Evolutionary conservation across 2,888 invertebrate genomes (phyloP), one percentile per base, ranked within the genome.

Genomic region (Chironomus tentans): DNA sequence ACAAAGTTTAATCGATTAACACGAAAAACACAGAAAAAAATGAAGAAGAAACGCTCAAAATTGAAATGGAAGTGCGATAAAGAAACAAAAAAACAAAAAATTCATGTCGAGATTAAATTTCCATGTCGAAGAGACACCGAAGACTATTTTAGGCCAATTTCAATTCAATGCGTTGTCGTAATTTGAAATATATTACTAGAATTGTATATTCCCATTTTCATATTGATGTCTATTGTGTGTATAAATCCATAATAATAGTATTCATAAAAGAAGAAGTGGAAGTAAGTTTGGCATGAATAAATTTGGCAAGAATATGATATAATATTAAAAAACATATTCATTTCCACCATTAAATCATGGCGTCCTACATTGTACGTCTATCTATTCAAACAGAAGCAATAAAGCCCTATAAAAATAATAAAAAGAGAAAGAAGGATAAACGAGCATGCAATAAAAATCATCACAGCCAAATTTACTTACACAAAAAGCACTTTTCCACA

Each of bases 401-500:
- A 56, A 56, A 56, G 56, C 56, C 56, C 56, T 56, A 56, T 56
- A 56, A 56, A 56, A 56, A 21, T 22, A 21, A 65, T 10, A 65
- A 13, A 65, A 24, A 65, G 13, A 65, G 13, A 13, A 65, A 65
- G 65, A 24, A 24, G 22, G 65, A 38, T 12, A 50, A 56, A 48
- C 50, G 21, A 56, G 62, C 24, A 62, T 24, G 72, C 38, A 71
- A 72, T 72, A 62, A 72, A 62, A 72, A 71, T 71, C 71, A 50
- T 71, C 72, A 38, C 65, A 72, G 61, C 61, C 61, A 72, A 70
- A 70, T 47, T 47, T 70, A 70, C 48, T 47, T 70, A 70, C 22
- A 70, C 48, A 46, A 48, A 70, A 72, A 72, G 72, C 72, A 72
- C 72, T 72, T 72, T 72, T 72, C 62, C 72, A 62, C 72, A 22